Evolutionary conservation across 2,113 vertebrate species (phyloP).

Genomic region (Tragelaphus scriptus): DNA sequence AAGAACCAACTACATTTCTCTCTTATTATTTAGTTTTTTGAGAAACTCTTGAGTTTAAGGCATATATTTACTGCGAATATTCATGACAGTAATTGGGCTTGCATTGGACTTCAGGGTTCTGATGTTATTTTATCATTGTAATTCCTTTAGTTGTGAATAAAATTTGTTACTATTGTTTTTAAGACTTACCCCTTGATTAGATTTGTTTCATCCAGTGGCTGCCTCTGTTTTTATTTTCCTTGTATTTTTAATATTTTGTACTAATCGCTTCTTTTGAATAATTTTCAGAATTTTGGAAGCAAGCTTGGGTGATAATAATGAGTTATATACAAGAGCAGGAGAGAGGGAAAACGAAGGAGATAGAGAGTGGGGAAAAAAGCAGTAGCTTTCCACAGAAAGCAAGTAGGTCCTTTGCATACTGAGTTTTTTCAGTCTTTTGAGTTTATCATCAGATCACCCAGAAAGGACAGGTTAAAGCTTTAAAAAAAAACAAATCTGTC

Average conservation of each 20-base stretch:
- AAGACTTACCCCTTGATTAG: background rate
- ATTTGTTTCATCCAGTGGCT: background rate
- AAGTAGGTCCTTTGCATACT: background rate
- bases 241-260: background rate
- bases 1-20: background rate
- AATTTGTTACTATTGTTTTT: background rate
- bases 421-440: background rate
- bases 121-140: background rate
- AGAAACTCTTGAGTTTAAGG: background rate
- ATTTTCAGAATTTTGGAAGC: constrained; percentile 1
- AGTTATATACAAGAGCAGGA: background rate
- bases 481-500: background rate
- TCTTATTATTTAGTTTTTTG: background rate
- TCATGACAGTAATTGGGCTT: background rate
- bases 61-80: background rate
- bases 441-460: background rate
- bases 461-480: background rate
- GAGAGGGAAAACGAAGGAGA: background rate
- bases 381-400: background rate
- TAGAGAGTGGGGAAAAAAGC: background rate
- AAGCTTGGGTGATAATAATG: background rate
- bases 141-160: background rate
- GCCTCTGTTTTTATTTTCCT: background rate
- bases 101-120: background rate
- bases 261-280: background rate